Evolutionary conservation across 2,888 invertebrate species (phyloP), one percentile per base, ranked within the genome.

Genomic region (Rhopalosiphum nymphaeae): DNA sequence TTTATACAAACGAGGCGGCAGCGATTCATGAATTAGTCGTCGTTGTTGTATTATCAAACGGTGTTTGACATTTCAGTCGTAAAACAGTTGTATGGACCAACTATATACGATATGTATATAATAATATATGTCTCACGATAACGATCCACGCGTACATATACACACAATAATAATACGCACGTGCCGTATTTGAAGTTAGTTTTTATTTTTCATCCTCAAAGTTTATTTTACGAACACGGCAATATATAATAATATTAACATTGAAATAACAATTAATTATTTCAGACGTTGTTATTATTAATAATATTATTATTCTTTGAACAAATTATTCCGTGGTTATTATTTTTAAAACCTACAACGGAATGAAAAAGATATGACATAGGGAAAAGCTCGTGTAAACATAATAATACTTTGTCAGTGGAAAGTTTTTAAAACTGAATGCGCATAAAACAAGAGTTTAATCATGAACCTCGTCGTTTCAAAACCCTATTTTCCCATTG

Each of bases 31-130:
- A 91, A 91, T 78, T 91, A 91, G 53, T n/a, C 29, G 5, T 13
- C 36, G 49, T 29, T 13, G 67, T 91, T 26, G 36, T 46, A 42
- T 90, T 90, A 61, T 91, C 78, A 84, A 78, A 78, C 36, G 42
- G 49, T 42, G 78, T 91, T 91, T 36, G 91, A 91, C 78, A 91
- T 36, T 84, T 53, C 67, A 78, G 78, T 36, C 49, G 78, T 53
- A 53, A 91, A 84, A 78, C 36, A 67, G 46, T 78, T 26, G 90
- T 49, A 36, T 78, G 78, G 78, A 78, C 78, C 78, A 36, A 36
- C 78, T 78, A 78, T 67, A 78, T 9, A 78, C 36, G 36, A 78
- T 78, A 25, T 9, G 36, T 36, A 36, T 42, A 16, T 29, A 29
- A 61, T 46, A 86, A 16, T 49, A 16, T n/a, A 46, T 29, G 44